Conservation (phyloP, 1,140 invertebrate species). For the Mycetomoellerius zeteki region DNA sequence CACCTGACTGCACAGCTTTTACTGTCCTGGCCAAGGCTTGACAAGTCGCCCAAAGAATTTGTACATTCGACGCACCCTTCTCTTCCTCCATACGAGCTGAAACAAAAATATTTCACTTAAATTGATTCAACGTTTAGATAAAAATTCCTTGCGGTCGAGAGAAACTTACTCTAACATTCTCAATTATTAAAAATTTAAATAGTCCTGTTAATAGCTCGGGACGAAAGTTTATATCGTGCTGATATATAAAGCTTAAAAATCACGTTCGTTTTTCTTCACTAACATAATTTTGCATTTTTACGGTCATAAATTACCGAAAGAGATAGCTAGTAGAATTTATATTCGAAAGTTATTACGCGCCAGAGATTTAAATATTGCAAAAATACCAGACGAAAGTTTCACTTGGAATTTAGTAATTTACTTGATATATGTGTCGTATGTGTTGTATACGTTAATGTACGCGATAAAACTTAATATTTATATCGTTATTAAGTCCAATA, state of each 20-base stretch:
- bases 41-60: slow-evolving; percentile 97
- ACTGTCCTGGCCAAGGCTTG: slow-evolving; percentile 94
- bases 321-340: slow-evolving; percentile 26
- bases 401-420: not conserved
- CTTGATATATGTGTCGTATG: not conserved
- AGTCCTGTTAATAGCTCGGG: slow-evolving; percentile 1
- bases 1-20: slow-evolving; percentile 88
- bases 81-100: slow-evolving; percentile 93
- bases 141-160: not conserved
- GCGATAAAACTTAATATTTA: not conserved
- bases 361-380: not conserved
- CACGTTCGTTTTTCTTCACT: slow-evolving; percentile 5
- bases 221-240: not conserved
- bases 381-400: not conserved
- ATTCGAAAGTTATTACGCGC: not conserved
- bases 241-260: slow-evolving; percentile 1
- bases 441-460: not conserved
- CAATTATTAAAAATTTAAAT: slow-evolving; percentile 44
- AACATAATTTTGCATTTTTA: slow-evolving; percentile 53
- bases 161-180: not conserved
- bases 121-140: not conserved
- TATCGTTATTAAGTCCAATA: not conserved
- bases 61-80: slow-evolving; percentile 92
- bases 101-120: slow-evolving; percentile 75
- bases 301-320: slow-evolving; percentile 27